Conservation (phyloP, 2,113 vertebrate species). For the Hyaena hyaena region DNA sequence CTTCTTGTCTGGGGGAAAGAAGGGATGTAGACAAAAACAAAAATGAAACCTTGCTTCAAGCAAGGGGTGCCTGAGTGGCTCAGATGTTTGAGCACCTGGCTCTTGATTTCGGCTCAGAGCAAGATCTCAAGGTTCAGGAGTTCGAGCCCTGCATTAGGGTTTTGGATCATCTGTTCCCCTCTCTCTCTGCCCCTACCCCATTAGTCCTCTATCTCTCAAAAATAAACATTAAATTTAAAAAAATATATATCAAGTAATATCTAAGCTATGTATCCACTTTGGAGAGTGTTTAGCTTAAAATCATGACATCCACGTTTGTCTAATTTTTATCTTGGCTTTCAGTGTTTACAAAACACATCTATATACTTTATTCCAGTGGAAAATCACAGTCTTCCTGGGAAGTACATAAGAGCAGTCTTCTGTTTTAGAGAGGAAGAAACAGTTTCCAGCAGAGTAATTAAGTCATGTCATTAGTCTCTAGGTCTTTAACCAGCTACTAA, state of each 20-base stretch:
- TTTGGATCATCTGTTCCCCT: too few species aligned
- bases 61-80: neutral
- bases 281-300: neutral
- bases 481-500: neutral
- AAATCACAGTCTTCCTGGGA: neutral
- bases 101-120: too few species aligned
- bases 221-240: too few species aligned
- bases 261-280: neutral
- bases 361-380: neutral
- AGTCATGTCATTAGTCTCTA: neutral
- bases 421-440: neutral
- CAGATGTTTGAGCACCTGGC: too few species aligned
- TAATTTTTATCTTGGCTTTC: neutral
- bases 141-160: accelerated
- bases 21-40: neutral
- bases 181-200: too few species aligned
- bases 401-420: neutral
- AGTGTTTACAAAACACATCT: neutral
- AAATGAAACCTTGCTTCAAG: neutral
- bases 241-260: neutral
- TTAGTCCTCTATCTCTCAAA: too few species aligned
- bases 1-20: neutral
- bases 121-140: too few species aligned
- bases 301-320: too few species aligned
- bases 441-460: neutral